phyloP scores from a whole-genome alignment of 2,797 vertebrate genomes.

The Calcarius lapponicus region DNA sequence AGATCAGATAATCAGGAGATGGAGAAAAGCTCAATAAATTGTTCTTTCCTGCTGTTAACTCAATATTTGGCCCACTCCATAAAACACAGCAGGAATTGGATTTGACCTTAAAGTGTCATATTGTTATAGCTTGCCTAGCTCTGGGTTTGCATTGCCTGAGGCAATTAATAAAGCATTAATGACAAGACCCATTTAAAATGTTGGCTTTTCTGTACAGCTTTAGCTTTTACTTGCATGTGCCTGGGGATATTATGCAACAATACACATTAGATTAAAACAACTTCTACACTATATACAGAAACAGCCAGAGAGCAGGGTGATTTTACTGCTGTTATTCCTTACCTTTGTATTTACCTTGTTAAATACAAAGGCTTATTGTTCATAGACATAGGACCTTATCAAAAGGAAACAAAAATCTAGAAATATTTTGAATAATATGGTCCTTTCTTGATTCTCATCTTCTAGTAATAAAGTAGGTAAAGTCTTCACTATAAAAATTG shows the following conservation, averaged over 20 bases:
- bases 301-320: slow-evolving; percentile 52
- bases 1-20: slow-evolving; percentile 76
- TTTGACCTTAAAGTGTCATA: slow-evolving; percentile 99
- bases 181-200: slow-evolving; percentile 98
- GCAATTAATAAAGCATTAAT: slow-evolving; percentile 99
- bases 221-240: slow-evolving; percentile 85
- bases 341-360: slow-evolving; percentile 42
- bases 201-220: slow-evolving; percentile 88
- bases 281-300: slow-evolving; percentile 66
- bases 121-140: slow-evolving; percentile 89
- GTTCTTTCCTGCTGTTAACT: slow-evolving; percentile 87
- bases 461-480: background rate
- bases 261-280: slow-evolving; percentile 80
- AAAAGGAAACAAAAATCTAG: background rate
- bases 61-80: slow-evolving; percentile 87
- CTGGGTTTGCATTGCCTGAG: slow-evolving; percentile 85
- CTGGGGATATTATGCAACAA: slow-evolving; percentile 81
- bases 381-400: background rate
- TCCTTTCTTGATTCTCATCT: background rate
- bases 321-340: slow-evolving; percentile 64
- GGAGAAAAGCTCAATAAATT: slow-evolving; percentile 77
- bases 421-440: slow-evolving; percentile 3
- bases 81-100: slow-evolving; percentile 88
- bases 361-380: slow-evolving; percentile 43
- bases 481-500: background rate